Base-by-base conservation (phyloP, 2,888 invertebrate genomes). In the Coenonympha arcania region DNA sequence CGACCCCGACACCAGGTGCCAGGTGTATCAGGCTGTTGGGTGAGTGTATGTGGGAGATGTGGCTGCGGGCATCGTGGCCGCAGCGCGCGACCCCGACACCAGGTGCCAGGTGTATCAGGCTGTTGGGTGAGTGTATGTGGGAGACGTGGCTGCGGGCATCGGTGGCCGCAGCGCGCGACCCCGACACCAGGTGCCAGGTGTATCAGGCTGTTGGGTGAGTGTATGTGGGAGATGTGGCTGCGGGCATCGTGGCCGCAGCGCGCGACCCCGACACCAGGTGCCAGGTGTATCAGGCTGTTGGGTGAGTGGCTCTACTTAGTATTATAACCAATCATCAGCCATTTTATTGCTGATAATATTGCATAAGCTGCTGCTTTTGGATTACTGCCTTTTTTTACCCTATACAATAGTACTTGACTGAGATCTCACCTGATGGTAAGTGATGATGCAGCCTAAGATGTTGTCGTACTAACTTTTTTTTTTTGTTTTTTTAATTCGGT, bases 201-300 rank as follows among this genome's bases (percentile, higher is more conserved):
- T 96, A 93, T 73, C 96, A 96, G 80, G 94, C 94, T 66, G 89
- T n/a, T n/a, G n/a, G n/a, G n/a, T n/a, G n/a, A 0, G 93, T 99
- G 5, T 94, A 76, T 77, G 93, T 94, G 9, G 89, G 91, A 4
- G 96, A 98, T 80, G 92, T 98, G 9, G 95, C 94, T 15, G 90
- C 91, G 55, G 98, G 92, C n/a, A 92, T 98, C 56, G 78, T 93
- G 2, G 93, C 93, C 64, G 92, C 94, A 18, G 87, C 92, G 20
- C 90, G 87, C 59, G 94, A 96, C 77, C 91, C 91, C 0, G 91
- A 92, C 57, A 89, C 92, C 1, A 89, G 88, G 48, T 95, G 96
- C 46, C 89, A 93, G 77, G 89, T 91, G 24, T 96, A 93, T 73
- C 96, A 96, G 80, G 94, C 94, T 66, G 89, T n/a, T n/a, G n/a